Percentiles rank a stretch among this genome's conserved stretches.
These are phyloP conservation scores for Odocoileus hemionus DNA, from an alignment of 2,113 vertebrate species.

Conservation along the genomic window DNA sequence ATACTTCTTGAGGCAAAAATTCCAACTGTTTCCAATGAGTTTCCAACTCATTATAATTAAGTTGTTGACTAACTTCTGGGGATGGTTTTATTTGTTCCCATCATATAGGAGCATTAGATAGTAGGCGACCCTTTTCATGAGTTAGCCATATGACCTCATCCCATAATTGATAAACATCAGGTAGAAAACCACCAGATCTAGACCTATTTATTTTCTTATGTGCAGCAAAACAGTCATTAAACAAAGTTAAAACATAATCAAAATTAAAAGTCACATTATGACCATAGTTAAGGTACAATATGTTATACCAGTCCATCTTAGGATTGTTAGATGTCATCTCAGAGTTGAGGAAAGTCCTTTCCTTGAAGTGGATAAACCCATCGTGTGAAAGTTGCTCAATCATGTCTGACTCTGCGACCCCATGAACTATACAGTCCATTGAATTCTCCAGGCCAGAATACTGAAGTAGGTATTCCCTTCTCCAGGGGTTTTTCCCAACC, in stretches of 20 bases:
- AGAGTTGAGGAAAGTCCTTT: background rate
- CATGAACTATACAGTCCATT: background rate
- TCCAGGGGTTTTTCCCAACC: background rate
- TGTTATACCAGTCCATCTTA: background rate
- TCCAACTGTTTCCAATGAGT: background rate
- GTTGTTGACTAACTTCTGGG: background rate
- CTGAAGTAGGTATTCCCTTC: background rate
- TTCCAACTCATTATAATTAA: background rate
- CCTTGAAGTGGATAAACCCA: background rate
- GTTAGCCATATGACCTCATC: background rate
- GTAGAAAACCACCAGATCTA: background rate
- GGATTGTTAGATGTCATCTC: background rate
- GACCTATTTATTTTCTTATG: background rate
- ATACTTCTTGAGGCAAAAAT: background rate
- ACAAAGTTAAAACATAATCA: background rate
- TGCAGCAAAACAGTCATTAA: background rate
- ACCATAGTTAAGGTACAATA: background rate
- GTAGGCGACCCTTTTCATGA: background rate
- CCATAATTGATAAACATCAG: background rate
- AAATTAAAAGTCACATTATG: background rate
- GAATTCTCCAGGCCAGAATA: background rate
- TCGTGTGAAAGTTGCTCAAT: background rate
- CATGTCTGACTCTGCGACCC: background rate
- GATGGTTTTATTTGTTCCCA: background rate
- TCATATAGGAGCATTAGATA: background rate